phyloP scores from a whole-genome alignment of 2,797 vertebrate species.

The Oreochromis grahami region DNA sequence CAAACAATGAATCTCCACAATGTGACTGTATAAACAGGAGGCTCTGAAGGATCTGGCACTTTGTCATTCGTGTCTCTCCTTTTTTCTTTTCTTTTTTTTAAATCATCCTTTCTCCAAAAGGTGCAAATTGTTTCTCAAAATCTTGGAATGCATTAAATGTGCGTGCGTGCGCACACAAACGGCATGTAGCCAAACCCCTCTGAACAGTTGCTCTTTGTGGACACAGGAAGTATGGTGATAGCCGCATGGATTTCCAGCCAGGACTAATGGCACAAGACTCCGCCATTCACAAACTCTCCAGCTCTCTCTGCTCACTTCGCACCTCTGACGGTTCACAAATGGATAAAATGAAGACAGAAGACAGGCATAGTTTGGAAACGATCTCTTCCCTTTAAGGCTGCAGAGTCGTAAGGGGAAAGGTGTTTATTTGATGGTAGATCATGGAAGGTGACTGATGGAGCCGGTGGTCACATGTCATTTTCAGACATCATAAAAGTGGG shows the following conservation, averaged over 20 bases:
- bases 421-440: background rate
- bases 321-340: background rate
- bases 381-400: background rate
- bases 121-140: background rate
- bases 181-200: conserved; percentile 42
- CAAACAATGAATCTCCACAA: background rate
- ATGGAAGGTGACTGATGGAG: background rate
- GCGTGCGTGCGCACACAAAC: background rate
- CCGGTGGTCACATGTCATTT: background rate
- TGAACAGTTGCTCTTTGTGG: conserved; percentile 75
- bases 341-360: background rate
- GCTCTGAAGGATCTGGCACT: background rate
- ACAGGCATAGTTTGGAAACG: background rate
- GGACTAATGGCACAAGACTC: background rate
- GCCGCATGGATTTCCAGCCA: conserved; percentile 36
- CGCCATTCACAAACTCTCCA: background rate
- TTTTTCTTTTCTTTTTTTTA: background rate
- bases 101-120: background rate
- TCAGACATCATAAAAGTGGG: background rate
- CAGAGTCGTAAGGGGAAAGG: background rate
- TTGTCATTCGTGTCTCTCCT: background rate
- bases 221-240: conserved; percentile 67
- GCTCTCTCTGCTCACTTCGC: background rate
- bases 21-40: background rate
- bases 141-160: background rate